Percentiles rank a stretch among this genome's conserved stretches.
Evolutionary conservation across 2,113 vertebrate genomes (phyloP).

Genomic region (Zapus hudsonius): DNA sequence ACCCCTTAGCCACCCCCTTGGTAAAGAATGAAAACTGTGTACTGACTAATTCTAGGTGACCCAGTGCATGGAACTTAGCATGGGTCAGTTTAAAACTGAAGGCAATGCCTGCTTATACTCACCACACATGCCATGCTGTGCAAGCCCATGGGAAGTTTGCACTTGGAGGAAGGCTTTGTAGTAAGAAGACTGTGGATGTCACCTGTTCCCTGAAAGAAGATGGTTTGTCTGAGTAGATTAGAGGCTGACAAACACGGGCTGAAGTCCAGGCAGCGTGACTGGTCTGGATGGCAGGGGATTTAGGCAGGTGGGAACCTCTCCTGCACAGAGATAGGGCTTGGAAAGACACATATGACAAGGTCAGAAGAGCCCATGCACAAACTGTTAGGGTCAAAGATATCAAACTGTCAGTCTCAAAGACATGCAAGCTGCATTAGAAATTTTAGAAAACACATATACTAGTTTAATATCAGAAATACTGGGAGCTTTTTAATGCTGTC

Average conservation of each 20-base stretch:
- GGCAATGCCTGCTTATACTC: background rate
- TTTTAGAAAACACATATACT: background rate
- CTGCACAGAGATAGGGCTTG: background rate
- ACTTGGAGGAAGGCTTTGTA: background rate
- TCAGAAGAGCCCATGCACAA: background rate
- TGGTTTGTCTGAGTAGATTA: background rate
- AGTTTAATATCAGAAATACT: background rate
- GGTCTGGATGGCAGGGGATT: background rate
- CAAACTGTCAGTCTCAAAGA: background rate
- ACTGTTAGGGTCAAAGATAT: background rate
- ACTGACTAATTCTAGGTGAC: background rate
- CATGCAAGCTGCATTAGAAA: background rate
- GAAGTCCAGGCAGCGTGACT: background rate
- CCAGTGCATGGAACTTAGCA: too few species aligned
- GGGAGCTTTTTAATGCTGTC: background rate
- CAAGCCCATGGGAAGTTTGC: background rate
- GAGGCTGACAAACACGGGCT: background rate
- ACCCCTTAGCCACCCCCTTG: background rate
- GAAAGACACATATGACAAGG: background rate
- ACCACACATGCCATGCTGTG: too few species aligned
- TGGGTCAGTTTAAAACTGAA: background rate
- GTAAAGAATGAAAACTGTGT: background rate
- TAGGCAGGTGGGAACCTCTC: background rate
- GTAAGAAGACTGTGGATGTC: background rate
- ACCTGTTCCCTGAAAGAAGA: background rate